phyloP scores from a whole-genome alignment of 2,113 vertebrate species.

The Nothoprocta perdicaria region DNA sequence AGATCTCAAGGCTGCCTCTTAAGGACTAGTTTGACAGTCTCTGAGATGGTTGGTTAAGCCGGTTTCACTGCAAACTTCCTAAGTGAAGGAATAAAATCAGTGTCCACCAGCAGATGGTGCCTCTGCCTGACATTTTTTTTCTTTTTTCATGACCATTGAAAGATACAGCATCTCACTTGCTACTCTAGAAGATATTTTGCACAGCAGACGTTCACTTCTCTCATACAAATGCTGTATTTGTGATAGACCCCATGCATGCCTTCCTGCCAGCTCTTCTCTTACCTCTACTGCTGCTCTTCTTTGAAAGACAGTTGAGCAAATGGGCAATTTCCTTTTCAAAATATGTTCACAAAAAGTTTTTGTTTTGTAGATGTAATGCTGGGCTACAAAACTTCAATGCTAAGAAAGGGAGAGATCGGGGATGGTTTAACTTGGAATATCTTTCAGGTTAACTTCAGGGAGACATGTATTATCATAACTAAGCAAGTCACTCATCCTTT shows the following conservation, averaged over 20 bases:
- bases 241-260: neutral
- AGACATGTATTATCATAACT: neutral
- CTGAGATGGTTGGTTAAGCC: neutral
- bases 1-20: neutral
- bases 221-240: neutral
- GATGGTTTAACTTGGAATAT: neutral
- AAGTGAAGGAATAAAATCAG: neutral
- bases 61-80: neutral
- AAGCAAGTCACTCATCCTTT: neutral
- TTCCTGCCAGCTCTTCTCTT: neutral
- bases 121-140: slow-evolving; percentile 4
- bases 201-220: neutral
- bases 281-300: neutral
- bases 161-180: neutral
- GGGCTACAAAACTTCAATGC: neutral
- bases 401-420: neutral
- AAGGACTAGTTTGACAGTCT: neutral
- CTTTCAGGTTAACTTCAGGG: neutral
- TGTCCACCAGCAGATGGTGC: slow-evolving; percentile 34
- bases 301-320: neutral
- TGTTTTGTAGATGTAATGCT: neutral
- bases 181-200: neutral
- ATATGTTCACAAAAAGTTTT: neutral
- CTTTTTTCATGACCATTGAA: neutral
- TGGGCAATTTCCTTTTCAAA: neutral